These are phyloP conservation scores for Pollenia labialis DNA, from an alignment of 2,888 invertebrate genomes.

Conservation along the genomic window DNA sequence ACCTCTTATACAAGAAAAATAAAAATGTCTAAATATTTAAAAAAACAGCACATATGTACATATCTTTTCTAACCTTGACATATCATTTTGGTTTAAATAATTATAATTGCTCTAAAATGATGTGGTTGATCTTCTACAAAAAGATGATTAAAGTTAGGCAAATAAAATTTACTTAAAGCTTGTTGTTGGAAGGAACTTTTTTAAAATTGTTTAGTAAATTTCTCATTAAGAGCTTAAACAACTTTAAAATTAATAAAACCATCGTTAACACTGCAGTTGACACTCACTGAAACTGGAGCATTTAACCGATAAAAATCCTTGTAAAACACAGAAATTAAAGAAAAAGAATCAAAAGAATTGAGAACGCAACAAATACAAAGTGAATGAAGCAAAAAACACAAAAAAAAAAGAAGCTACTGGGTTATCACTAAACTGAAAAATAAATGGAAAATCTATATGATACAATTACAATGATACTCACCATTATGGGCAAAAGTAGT, in stretches of 20 bases:
- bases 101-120: too few species aligned
- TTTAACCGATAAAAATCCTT: constrained; percentile 41
- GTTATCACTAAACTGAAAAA: not conserved
- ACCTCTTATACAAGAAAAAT: too few species aligned
- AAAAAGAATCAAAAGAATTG: constrained; percentile 37
- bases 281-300: not conserved
- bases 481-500: constrained; percentile 87
- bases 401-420: constrained; percentile 4
- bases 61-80: too few species aligned
- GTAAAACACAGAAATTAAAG: constrained; percentile 9
- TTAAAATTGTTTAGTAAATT: too few species aligned
- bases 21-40: too few species aligned
- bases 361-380: not conserved
- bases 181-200: too few species aligned
- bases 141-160: too few species aligned
- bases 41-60: too few species aligned
- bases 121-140: too few species aligned
- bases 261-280: not conserved
- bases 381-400: not conserved
- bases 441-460: constrained; percentile 18
- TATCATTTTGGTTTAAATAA: too few species aligned
- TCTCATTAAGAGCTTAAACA: not conserved
- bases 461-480: constrained; percentile 83
- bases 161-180: too few species aligned
- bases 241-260: not conserved